phyloP scores from a whole-genome alignment of 1,140 invertebrate genomes.

The Pseudomyrmex pallidus region DNA sequence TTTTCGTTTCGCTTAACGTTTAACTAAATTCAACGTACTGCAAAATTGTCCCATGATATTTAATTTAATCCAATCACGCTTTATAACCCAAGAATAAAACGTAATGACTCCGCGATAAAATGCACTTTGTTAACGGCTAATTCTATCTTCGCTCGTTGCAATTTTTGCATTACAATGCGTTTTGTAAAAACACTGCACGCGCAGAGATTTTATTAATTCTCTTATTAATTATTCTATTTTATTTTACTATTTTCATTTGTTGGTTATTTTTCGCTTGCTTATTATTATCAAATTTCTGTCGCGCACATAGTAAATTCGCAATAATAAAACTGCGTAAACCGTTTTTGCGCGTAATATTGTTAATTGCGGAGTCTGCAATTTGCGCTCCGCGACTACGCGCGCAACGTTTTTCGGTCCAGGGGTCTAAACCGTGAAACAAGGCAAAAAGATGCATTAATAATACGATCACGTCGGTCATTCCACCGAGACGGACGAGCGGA shows the following conservation, averaged over 20 bases:
- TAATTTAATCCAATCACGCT: constrained; percentile 60
- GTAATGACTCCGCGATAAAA: constrained; percentile 51
- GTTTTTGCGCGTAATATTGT: constrained; percentile 57
- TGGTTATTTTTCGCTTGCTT: neutral
- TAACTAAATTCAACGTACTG: constrained; percentile 72
- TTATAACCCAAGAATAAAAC: constrained; percentile 58
- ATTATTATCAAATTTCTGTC: constrained; percentile 3
- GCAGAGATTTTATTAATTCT: constrained; percentile 30
- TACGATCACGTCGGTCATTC: constrained; percentile 76
- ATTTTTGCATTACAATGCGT: constrained; percentile 27
- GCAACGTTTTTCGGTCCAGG: constrained; percentile 18
- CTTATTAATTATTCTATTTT: constrained; percentile 38
- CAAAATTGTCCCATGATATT: constrained; percentile 57
- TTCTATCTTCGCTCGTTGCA: constrained; percentile 53
- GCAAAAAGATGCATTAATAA: constrained; percentile 79
- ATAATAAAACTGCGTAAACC: constrained; percentile 8
- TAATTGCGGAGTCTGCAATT: constrained; percentile 72
- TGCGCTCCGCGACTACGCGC: constrained; percentile 42
- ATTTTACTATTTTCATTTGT: constrained; percentile 32
- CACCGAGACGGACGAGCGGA: constrained; percentile 69
- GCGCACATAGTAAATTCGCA: neutral
- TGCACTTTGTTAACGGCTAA: constrained; percentile 54
- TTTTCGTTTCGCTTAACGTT: constrained; percentile 68
- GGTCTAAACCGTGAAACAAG: constrained; percentile 74
- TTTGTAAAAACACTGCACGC: constrained; percentile 9